These are phyloP conservation scores for Meta bourneti DNA, from an alignment of 2,888 invertebrate genomes.

Conservation along the genomic window DNA sequence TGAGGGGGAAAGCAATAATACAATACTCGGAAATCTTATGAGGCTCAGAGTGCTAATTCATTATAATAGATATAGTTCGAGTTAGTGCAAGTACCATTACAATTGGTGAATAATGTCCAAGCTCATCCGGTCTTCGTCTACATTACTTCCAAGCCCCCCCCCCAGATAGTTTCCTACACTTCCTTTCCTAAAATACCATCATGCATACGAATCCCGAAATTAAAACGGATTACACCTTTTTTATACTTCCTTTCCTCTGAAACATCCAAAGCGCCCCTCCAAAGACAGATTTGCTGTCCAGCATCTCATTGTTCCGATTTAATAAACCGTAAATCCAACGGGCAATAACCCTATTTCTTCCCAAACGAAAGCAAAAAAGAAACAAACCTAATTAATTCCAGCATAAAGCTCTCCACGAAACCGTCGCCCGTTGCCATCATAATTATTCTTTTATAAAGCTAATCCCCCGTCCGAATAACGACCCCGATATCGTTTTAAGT, in stretches of 20 bases:
- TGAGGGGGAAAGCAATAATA: too few relatives aligned
- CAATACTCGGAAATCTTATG: too few relatives aligned
- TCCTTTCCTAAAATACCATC: too few relatives aligned
- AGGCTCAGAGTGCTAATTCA: too few relatives aligned
- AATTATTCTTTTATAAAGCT: constrained; percentile 63
- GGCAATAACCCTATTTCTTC: not conserved
- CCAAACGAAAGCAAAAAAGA: not conserved
- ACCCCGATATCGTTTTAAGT: constrained; percentile 55
- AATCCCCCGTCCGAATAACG: constrained; percentile 24
- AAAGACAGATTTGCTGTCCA: not conserved
- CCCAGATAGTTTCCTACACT: too few relatives aligned
- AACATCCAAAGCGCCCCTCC: not conserved
- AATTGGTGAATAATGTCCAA: too few relatives aligned
- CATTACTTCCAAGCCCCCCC: too few relatives aligned
- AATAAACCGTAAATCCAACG: not conserved
- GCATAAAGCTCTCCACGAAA: constrained; percentile 12
- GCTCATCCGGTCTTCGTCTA: too few relatives aligned
- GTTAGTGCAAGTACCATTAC: too few relatives aligned
- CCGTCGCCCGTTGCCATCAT: not conserved
- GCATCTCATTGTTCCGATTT: not conserved
- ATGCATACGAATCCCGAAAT: too few relatives aligned
- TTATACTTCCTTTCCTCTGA: not conserved
- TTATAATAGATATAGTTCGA: too few relatives aligned
- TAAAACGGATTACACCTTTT: too few relatives aligned
- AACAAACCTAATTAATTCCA: constrained; percentile 38